Evolutionary conservation across 2,797 vertebrate genomes (phyloP), one percentile per base, ranked within the genome.

Genomic region (Crocidura indochinensis): DNA sequence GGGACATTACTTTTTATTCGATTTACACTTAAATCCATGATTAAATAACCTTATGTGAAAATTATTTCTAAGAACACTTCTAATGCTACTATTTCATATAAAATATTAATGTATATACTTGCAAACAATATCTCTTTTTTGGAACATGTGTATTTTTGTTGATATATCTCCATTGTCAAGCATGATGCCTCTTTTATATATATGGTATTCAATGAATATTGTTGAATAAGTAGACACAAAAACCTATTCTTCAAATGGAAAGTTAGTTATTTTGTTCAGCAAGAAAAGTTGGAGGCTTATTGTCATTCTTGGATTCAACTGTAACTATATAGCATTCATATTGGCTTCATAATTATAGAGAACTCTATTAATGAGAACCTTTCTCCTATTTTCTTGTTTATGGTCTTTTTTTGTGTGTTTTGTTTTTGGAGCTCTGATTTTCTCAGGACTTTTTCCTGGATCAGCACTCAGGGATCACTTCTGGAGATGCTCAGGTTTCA

Each of bases 11-110:
- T 88, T 27, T 84, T 93, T 80, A 92, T 65, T 65, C 69, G 51
- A 76, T 76, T 91, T 82, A 38, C 65, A 90, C n/a, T 62, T 81
- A 68, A 49, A 20, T 79, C 62, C 89, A 46, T 86, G 83, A 71
- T 84, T 91, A 84, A 84, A 65, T 93, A 92, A 85, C 65, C 60
- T 89, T 64, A 79, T 73, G 74, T 46, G 49, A 92, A 88, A 91
- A 81, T 90, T 72, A 47, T n/a, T 86, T 88, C 22, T 77, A 69
- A 87, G 76, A 87, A 46, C 29, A 51, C 2, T 47, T 12, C 46
- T 8, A 6, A 79, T 60, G 29, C 29, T 71, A 72, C 8, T 67
- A 60, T 73, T 85, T 62, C 75, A 71, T 20, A 44, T 10, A 68
- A 19, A 76, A 20, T 60, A 44, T 80, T 72, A 88, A 60, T 14